Evolutionary conservation across 1,140 invertebrate genomes (phyloP).

Genomic region (Diorhabda sublineata): DNA sequence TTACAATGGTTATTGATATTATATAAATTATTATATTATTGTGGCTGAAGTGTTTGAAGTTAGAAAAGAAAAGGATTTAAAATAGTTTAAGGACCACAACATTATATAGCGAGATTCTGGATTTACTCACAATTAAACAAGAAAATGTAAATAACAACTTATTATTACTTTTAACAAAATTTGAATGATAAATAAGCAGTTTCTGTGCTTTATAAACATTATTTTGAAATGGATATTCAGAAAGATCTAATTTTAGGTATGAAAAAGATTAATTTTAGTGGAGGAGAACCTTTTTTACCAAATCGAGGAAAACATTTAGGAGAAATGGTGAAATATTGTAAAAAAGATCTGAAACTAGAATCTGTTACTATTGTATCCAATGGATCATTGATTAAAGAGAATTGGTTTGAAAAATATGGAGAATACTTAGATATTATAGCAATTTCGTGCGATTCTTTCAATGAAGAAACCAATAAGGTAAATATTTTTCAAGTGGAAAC

Average conservation of each 20-base stretch:
- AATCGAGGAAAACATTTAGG: conserved; percentile 42
- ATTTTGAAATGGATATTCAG: not conserved
- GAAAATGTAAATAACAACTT: too few relatives aligned
- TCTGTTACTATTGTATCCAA: conserved; percentile 51
- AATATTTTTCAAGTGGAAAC: not conserved
- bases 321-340: conserved; percentile 47
- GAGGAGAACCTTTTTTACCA: conserved; percentile 49
- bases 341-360: conserved; percentile 39
- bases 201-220: too few relatives aligned
- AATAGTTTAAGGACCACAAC: too few relatives aligned
- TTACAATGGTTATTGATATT: too few relatives aligned
- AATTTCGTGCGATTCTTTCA: conserved; percentile 49
- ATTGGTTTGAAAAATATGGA: conserved; percentile 46
- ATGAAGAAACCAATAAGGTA: conserved; percentile 46
- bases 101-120: too few relatives aligned
- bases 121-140: too few relatives aligned
- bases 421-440: conserved; percentile 47
- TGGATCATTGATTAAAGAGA: conserved; percentile 46
- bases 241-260: conserved; percentile 41
- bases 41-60: too few relatives aligned
- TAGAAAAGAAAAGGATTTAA: too few relatives aligned
- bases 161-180: too few relatives aligned
- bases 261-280: conserved; percentile 51
- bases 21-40: too few relatives aligned
- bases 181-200: too few relatives aligned